phyloP scores from a whole-genome alignment of 2,113 vertebrate species.

The Chaetorhynchus papuensis region DNA sequence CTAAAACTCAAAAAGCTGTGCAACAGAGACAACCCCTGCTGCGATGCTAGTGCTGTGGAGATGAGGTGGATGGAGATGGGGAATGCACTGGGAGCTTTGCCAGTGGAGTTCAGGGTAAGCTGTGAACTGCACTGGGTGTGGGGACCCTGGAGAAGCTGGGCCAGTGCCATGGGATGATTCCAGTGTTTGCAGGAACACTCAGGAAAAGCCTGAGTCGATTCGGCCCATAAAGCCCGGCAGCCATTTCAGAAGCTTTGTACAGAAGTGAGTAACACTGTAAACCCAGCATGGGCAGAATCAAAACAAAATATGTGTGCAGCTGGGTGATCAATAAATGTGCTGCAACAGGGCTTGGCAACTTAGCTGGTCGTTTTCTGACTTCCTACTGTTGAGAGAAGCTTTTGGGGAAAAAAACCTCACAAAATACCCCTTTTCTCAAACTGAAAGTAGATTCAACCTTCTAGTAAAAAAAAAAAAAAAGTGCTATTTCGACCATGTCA shows the following conservation, averaged over 20 bases:
- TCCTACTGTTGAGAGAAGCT: background rate
- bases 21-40: background rate
- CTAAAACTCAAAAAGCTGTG: background rate
- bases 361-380: background rate
- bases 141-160: background rate
- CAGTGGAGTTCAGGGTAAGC: background rate
- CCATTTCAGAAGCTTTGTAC: background rate
- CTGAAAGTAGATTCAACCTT: background rate
- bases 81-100: background rate
- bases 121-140: background rate
- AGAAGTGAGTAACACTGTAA: background rate
- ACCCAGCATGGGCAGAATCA: background rate
- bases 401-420: fast-evolving
- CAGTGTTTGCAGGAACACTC: background rate
- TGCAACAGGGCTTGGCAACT: background rate
- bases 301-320: background rate
- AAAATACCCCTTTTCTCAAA: background rate
- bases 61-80: background rate
- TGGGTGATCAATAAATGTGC: background rate
- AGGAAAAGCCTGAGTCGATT: fast-evolving
- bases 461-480: background rate
- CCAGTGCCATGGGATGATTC: background rate
- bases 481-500: background rate
- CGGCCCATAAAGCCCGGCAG: background rate
- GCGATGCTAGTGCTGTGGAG: background rate